Evolutionary conservation across 2,797 vertebrate genomes (phyloP).

Genomic region (Ammospiza maritima): DNA sequence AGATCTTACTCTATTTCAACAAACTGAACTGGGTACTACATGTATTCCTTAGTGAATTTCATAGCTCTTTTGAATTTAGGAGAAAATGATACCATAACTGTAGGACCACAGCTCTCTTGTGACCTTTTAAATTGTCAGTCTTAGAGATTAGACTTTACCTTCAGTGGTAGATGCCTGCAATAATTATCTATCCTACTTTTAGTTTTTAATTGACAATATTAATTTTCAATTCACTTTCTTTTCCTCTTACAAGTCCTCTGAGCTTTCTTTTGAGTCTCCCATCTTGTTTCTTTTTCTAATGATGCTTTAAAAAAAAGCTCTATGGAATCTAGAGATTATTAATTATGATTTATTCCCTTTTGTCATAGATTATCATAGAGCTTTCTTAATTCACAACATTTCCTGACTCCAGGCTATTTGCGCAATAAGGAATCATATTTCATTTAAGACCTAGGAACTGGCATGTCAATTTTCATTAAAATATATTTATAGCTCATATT

Average conservation of each 20-base stretch:
- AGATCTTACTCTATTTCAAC: background rate
- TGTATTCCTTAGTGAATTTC: background rate
- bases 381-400: background rate
- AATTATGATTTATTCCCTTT: slow-evolving; percentile 4
- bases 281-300: background rate
- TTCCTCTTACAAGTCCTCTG: background rate
- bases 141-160: background rate
- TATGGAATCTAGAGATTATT: background rate
- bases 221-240: background rate
- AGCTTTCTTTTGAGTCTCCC: background rate
- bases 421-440: background rate
- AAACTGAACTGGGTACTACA: background rate
- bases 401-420: background rate
- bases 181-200: background rate
- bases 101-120: background rate
- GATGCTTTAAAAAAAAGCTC: background rate
- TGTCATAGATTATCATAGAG: background rate
- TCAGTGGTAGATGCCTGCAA: background rate
- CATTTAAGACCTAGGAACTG: background rate
- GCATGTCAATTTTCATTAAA: background rate
- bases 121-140: background rate
- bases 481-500: background rate
- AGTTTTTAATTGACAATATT: background rate
- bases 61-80: background rate
- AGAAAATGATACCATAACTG: background rate